Evolutionary conservation across 2,888 invertebrate species (phyloP), one percentile per base, ranked within the genome.

Genomic region (Zygogramma bicolorata): DNA sequence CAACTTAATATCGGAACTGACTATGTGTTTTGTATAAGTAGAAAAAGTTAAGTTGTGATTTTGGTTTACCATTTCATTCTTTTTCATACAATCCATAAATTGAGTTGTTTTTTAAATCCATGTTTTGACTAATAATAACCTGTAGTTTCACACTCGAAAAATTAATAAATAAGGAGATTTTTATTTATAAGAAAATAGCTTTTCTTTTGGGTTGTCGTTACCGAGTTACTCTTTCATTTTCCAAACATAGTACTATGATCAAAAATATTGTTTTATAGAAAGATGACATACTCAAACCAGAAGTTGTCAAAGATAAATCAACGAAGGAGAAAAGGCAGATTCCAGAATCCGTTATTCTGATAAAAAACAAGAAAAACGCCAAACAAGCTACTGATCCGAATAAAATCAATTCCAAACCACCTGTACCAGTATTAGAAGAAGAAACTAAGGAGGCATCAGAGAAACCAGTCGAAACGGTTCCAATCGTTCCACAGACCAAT

Each of bases 321-420:
- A 31, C 20, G 6, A 77, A 77, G 57, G 76, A 76, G 34, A 76
- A 76, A 63, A 76, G 73, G 38, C 71, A 70, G 49, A 71, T 8
- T 40, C 13, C 53, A 6, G 78, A 75, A 42, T n/a, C 65, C 27
- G 58, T 42, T 40, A 58, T 68, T 74, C 69, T 46, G 83, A 25
- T 68, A 10, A 85, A 84, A 74, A 83, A 82, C 68, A 77, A 80
- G 61, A 84, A 82, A 68, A 71, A 70, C 31, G 2, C 20, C 3
- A 77, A 77, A 61, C 60, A 66, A 29, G 38, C 27, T 10, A 8
- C 46, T n/a, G 60, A 61, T 18, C 25, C 15, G 15, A 63, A 53
- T 29, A 69, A 70, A 65, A 22, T 22, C 22, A 60, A 65, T 27
- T 29, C 62, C 40, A 61, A 22, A n/a, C 27, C 31, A 15, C n/a